These are phyloP conservation scores for Chalcis sispes DNA, from an alignment of 2,888 invertebrate species.

Conservation along the genomic window DNA sequence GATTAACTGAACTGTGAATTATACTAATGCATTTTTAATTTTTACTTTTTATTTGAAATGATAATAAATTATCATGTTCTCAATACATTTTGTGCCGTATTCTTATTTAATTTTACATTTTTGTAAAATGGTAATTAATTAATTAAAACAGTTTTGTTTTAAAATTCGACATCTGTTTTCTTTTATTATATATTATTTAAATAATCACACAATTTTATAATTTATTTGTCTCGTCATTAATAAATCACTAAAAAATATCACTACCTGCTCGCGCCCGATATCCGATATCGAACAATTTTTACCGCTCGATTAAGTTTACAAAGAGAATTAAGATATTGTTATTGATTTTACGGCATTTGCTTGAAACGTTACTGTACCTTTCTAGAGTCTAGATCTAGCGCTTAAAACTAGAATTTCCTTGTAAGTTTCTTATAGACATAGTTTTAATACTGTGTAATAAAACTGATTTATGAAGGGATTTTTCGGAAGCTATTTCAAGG, in stretches of 20 bases:
- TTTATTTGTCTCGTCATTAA: too few relatives aligned
- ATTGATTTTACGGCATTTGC: conserved; percentile 7
- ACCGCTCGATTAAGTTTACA: too few relatives aligned
- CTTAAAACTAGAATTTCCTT: conserved; percentile 27
- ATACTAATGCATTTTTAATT: conserved; percentile 29
- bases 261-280: too few relatives aligned
- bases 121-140: too few relatives aligned
- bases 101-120: too few relatives aligned
- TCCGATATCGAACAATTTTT: too few relatives aligned
- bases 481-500: conserved; percentile 54
- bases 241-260: too few relatives aligned
- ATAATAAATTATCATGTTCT: neutral
- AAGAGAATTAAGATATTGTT: too few relatives aligned
- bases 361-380: neutral
- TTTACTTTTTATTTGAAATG: neutral
- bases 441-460: conserved; percentile 47
- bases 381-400: neutral
- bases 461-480: conserved; percentile 56
- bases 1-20: conserved; percentile 11
- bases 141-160: too few relatives aligned
- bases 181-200: too few relatives aligned
- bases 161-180: too few relatives aligned
- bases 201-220: too few relatives aligned
- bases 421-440: conserved; percentile 51
- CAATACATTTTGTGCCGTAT: neutral